A percentile compares a stretch with the other conserved stretches of the same genome.
Conservation (phyloP, 2,888 invertebrate genomes). For the Epirrita christyi region DNA sequence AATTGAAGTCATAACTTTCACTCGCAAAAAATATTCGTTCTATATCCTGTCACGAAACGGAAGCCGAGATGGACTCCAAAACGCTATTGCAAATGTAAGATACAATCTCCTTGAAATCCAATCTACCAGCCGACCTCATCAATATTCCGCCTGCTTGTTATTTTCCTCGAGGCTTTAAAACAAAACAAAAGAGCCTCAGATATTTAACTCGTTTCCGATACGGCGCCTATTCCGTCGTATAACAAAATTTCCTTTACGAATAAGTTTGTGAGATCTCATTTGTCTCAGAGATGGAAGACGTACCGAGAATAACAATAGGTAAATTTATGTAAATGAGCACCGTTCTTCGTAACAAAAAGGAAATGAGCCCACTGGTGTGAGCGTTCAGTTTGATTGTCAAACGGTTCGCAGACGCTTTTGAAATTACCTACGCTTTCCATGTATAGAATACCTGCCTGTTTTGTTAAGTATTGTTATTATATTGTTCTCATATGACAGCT, state of each 20-base stretch:
- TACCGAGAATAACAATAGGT: constrained; percentile 78
- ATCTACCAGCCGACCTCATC: constrained; percentile 62
- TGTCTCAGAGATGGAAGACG: constrained; percentile 63
- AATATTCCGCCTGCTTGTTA: constrained; percentile 75
- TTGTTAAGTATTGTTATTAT: constrained; percentile 44
- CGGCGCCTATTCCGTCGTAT: constrained; percentile 64
- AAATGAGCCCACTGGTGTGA: constrained; percentile 68
- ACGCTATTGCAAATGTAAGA: constrained; percentile 56
- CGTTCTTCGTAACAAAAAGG: constrained; percentile 77
- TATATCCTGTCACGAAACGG: constrained; percentile 42
- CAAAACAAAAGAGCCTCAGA: constrained; percentile 75
- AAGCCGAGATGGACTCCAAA: constrained; percentile 49
- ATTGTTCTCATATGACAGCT: constrained; percentile 42
- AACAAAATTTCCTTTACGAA: constrained; percentile 70
- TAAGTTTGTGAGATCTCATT: constrained; percentile 64
- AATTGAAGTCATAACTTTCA: background rate
- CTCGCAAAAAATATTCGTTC: constrained; percentile 6
- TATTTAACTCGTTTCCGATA: constrained; percentile 84
- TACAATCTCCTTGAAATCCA: constrained; percentile 55
- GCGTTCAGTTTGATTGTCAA: constrained; percentile 69
- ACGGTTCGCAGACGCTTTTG: constrained; percentile 58
- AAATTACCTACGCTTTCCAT: constrained; percentile 58
- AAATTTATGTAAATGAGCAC: constrained; percentile 82
- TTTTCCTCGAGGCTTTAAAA: constrained; percentile 69
- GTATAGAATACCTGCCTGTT: constrained; percentile 38